Evolutionary conservation across 2,888 invertebrate genomes (phyloP).

Genomic region (Lithosia quadra): DNA sequence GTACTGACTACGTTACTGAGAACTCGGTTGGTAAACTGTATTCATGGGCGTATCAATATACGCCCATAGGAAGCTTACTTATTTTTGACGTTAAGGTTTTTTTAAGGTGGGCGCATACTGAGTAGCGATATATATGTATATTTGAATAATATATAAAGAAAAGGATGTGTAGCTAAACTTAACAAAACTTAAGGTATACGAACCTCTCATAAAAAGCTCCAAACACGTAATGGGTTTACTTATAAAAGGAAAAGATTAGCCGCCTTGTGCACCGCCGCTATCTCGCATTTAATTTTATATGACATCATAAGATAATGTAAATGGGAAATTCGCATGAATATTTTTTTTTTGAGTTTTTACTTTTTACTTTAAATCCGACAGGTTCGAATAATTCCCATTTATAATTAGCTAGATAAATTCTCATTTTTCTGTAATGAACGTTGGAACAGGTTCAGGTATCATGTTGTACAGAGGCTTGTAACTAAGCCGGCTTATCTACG

Average conservation of each 20-base stretch:
- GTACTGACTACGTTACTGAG: constrained; percentile 12
- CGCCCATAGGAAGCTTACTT: background rate
- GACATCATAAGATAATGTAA: constrained; percentile 46
- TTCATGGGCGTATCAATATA: background rate
- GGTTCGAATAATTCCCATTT: constrained; percentile 31
- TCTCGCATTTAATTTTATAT: constrained; percentile 52
- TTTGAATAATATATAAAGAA: too few relatives aligned
- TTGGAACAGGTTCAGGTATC: constrained; percentile 36
- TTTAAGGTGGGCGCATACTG: background rate
- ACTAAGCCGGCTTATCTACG: constrained; percentile 34
- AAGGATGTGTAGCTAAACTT: too few relatives aligned
- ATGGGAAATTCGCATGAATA: constrained; percentile 39
- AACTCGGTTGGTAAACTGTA: background rate
- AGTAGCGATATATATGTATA: too few relatives aligned
- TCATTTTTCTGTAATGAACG: constrained; percentile 21
- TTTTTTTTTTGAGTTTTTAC: constrained; percentile 36
- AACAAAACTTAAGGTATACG: constrained; percentile 1
- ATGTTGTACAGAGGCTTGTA: constrained; percentile 21
- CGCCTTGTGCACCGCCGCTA: constrained; percentile 46
- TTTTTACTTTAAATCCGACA: constrained; percentile 20
- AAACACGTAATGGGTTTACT: constrained; percentile 44
- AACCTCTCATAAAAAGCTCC: constrained; percentile 33
- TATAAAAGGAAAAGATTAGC: constrained; percentile 42
- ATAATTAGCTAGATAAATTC: constrained; percentile 38
- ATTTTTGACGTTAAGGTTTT: background rate